Percentiles rank a stretch among this genome's conserved stretches.
Conservation (phyloP, 1,140 invertebrate genomes). For the Trichoplusia ni region DNA sequence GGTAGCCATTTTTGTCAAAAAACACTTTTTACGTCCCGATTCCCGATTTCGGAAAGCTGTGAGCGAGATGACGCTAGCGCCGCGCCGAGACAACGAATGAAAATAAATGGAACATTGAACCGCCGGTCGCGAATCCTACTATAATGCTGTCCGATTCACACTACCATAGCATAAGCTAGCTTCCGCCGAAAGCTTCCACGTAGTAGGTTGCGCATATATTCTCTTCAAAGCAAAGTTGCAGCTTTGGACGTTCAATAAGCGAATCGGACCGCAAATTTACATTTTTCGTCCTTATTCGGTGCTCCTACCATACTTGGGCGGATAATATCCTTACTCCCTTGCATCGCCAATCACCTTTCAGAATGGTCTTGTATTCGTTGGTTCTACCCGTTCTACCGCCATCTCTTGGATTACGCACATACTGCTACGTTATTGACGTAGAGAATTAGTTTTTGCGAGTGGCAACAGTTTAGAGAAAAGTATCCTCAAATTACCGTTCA, state of each 20-base stretch:
- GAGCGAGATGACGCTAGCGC: constrained; percentile 72
- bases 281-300: constrained; percentile 64
- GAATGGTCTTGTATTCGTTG: constrained; percentile 42
- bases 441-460: too few species aligned
- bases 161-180: neutral
- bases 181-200: constrained; percentile 10
- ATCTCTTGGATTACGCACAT: too few species aligned
- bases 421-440: too few species aligned
- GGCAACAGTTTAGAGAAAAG: too few species aligned
- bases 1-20: constrained; percentile 79
- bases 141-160: constrained; percentile 38
- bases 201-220: neutral
- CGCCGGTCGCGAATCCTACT: constrained; percentile 36
- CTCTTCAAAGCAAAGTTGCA: neutral
- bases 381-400: constrained; percentile 40
- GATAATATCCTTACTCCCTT: constrained; percentile 51
- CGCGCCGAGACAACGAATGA: constrained; percentile 63
- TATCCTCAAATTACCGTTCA: too few species aligned
- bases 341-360: constrained; percentile 58
- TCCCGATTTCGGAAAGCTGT: constrained; percentile 63
- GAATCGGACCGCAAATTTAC: constrained; percentile 38
- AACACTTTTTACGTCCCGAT: constrained; percentile 61
- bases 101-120: constrained; percentile 67
- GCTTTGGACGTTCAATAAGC: constrained; percentile 6
- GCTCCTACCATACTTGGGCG: constrained; percentile 56